Percentiles rank a stretch among this genome's conserved stretches.
These are phyloP conservation scores for Miniopterus natalensis DNA, from an alignment of 2,113 vertebrate species.

Conservation along the genomic window DNA sequence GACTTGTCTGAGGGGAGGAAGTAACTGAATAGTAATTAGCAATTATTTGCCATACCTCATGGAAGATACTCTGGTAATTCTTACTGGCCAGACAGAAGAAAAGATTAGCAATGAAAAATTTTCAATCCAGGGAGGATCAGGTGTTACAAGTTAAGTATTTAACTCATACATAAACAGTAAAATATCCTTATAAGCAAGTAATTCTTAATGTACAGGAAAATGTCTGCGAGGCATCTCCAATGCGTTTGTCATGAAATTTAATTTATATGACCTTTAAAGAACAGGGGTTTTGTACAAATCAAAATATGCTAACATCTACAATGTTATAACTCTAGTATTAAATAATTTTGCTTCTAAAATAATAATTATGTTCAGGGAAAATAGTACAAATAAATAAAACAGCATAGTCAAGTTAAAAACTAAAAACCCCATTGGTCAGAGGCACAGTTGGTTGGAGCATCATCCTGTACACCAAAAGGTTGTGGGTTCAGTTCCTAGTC, in stretches of 20 bases:
- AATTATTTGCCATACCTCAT: not conserved
- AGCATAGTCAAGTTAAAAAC: not conserved
- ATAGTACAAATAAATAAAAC: not conserved
- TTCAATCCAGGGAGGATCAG: not conserved
- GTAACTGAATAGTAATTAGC: not conserved
- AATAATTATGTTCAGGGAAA: not conserved
- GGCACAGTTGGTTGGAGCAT: too few species aligned
- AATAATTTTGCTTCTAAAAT: slow-evolving; percentile 10
- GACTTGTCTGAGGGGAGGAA: not conserved
- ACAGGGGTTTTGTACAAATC: not conserved
- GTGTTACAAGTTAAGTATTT: not conserved
- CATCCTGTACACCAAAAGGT: too few species aligned
- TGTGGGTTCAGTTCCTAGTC: too few species aligned
- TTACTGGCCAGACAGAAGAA: not conserved
- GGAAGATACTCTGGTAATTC: not conserved
- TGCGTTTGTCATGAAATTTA: slow-evolving; percentile 6
- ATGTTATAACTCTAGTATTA: not conserved
- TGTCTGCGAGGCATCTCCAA: not conserved
- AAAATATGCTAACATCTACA: not conserved
- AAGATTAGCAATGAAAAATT: not conserved
- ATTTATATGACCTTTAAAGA: not conserved
- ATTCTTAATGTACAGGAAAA: not conserved
- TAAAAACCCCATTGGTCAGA: not conserved
- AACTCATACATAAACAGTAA: not conserved
- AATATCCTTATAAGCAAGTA: not conserved